Base-by-base conservation (phyloP, 92 coral and sea anemone genomes). In the Metridium senile region DNA sequence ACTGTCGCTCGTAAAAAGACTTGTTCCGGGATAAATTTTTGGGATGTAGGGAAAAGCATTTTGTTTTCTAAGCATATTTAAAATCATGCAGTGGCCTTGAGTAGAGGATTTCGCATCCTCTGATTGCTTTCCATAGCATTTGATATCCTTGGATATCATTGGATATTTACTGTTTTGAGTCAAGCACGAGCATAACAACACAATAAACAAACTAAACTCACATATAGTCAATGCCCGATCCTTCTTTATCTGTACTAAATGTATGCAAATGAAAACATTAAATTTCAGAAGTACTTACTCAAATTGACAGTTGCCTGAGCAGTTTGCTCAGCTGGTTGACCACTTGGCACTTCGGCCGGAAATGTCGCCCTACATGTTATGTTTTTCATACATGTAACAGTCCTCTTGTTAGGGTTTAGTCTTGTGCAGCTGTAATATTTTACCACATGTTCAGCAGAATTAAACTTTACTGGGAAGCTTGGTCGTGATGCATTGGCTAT, bases 391-490 rank as follows among this genome's bases (percentile, higher is more conserved):
- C 80, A 75, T 18, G 62, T 59, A 52, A 75, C 80, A 47, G 58
- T 52, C 61, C 79, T 45, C 33, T 54, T 58, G 54, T 26, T 62
- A 23, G 79, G 58, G 39, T 61, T 53, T 62, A 58, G 20, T 76
- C 81, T 64, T 28, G 61, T 53, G 66, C 81, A 76, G 7, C 47
- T 64, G 74, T 66, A 77, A n/a, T 63, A 49, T 31, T 62, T n/a
- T 72, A 68, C 17, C 2, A 67, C 67, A 47, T 76, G 63, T 23
- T 76, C 65, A 33, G 73, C 74, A 28, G 81, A 76, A 56, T 11
- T 65, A 49, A 64, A 76, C 64, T 17, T 22, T 28, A 76, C 74
- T 53, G 49, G 62, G 19, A 43, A 43, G 11, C 58, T 64, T 49
- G 49, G 1, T 21, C 33, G 25, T 51, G 82, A 45, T 56, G 53